These are phyloP conservation scores for Eucidaris tribuloides DNA, from an alignment of 35 echinoderm and acorn worm genomes.

Conservation along the genomic window DNA sequence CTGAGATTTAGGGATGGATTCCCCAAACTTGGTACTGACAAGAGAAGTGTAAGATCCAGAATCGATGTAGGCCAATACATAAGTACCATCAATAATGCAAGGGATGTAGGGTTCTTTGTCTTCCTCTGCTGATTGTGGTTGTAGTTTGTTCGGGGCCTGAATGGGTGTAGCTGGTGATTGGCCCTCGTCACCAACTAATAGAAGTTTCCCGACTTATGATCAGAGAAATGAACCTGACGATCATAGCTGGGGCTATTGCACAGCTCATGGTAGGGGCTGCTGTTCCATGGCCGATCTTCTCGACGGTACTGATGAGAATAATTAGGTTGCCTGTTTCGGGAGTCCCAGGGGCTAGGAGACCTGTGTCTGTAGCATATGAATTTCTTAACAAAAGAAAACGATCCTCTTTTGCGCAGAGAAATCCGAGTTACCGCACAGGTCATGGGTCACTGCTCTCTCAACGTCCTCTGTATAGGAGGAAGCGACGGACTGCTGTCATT, in stretches of 20 bases:
- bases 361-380: not conserved
- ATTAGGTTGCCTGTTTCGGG: not conserved
- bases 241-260: not conserved
- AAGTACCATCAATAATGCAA: not conserved
- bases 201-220: not conserved
- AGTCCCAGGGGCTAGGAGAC: not conserved
- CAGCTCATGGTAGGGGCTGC: not conserved
- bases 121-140: not conserved
- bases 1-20: not conserved
- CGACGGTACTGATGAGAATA: not conserved
- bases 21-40: not conserved
- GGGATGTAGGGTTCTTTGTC: not conserved
- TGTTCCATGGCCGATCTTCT: not conserved
- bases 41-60: not conserved
- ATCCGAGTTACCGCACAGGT: too few species aligned
- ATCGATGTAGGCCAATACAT: not conserved
- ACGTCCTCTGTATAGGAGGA: too few species aligned
- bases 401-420: too few species aligned
- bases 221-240: conserved; percentile 6
- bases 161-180: not conserved
- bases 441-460: too few species aligned
- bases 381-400: too few species aligned
- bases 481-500: too few species aligned
- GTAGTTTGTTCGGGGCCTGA: not conserved
- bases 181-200: conserved; percentile 1